A percentile compares a stretch with the other conserved stretches of the same genome.
Conservation (phyloP, 2,113 vertebrate species). For the Colaptes auratus region DNA sequence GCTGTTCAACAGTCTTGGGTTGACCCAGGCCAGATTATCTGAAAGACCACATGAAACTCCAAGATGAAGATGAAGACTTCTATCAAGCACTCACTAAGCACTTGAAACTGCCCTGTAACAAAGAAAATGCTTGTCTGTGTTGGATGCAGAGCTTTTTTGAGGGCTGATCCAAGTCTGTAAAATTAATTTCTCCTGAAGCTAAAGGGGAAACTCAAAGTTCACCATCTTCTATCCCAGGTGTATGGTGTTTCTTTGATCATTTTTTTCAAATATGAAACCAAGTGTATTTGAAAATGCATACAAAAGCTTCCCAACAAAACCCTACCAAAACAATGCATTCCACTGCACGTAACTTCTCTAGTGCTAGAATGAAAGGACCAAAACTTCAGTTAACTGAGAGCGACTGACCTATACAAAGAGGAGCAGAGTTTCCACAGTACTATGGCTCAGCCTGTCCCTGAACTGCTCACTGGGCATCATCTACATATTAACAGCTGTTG, state of each 20-base stretch:
- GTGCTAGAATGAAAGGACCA: neutral
- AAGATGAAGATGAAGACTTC: neutral
- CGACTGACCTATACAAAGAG: neutral
- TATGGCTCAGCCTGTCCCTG: neutral
- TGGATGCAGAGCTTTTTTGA: conserved; percentile 18
- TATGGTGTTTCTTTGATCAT: conserved; percentile 4
- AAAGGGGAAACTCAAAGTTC: conserved; percentile 18
- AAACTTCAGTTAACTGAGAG: neutral
- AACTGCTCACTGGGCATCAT: neutral
- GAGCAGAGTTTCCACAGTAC: neutral
- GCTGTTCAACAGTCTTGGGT: neutral
- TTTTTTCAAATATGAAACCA: neutral
- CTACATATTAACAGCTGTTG: neutral
- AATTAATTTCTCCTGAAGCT: conserved; percentile 21
- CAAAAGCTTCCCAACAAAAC: neutral
- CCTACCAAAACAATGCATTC: neutral
- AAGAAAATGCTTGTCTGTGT: neutral
- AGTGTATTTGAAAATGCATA: neutral
- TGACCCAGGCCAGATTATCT: neutral
- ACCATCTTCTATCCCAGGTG: neutral
- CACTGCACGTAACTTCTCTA: neutral
- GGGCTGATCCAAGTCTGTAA: conserved; percentile 31
- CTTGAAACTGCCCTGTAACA: conserved; percentile 1
- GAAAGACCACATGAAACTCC: neutral
- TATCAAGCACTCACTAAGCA: neutral